Conservation (phyloP, 2,888 invertebrate species). For the Hyles lineata region DNA sequence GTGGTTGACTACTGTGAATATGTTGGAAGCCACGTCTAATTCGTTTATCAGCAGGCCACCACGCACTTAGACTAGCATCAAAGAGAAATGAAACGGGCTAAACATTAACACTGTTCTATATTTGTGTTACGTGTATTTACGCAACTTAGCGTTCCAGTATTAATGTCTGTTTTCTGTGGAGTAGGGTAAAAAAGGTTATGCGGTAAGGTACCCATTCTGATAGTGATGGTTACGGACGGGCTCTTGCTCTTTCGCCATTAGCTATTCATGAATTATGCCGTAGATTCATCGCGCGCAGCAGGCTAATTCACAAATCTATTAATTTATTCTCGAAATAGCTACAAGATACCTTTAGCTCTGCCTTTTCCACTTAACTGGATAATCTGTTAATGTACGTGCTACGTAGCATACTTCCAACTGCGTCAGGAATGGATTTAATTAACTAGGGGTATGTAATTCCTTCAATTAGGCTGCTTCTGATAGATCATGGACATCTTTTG, state of each 20-base stretch:
- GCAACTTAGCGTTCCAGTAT: constrained; percentile 3
- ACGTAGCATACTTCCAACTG: neutral
- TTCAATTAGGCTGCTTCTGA: neutral
- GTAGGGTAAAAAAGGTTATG: constrained; percentile 35
- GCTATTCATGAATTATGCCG: constrained; percentile 53
- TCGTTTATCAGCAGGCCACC: no score
- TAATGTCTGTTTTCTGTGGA: neutral
- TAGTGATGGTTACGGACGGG: constrained; percentile 55
- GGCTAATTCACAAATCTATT: neutral
- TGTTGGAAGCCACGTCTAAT: no score
- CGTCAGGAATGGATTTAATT: neutral
- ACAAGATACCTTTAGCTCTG: neutral
- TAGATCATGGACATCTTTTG: no score
- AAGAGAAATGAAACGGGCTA: neutral
- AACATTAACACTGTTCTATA: neutral
- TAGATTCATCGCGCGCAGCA: constrained; percentile 54
- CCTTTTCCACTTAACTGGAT: neutral
- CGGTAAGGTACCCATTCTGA: constrained; percentile 45
- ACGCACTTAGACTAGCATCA: no score
- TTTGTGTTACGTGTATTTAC: neutral
- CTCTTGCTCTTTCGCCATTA: constrained; percentile 43
- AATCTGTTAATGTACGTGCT: constrained; percentile 4
- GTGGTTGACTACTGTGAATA: no score
- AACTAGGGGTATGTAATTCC: neutral
- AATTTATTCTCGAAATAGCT: neutral